Conservation (phyloP, 1,140 invertebrate species). For the Doryteuthis pealeii region DNA sequence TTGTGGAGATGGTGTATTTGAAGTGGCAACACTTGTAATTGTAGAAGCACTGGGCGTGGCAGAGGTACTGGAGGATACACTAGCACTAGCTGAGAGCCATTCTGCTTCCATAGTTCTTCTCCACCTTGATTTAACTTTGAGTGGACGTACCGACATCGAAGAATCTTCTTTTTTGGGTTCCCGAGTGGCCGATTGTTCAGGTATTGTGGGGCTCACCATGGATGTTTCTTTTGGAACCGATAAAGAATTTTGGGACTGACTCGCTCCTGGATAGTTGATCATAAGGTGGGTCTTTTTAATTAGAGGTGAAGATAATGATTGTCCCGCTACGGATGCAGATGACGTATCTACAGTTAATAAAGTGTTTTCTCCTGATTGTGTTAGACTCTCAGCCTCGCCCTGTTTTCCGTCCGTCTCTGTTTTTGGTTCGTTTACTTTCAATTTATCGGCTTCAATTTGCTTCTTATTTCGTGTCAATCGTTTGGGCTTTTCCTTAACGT, state of each 20-base stretch:
- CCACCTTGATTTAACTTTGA: constrained; percentile 86
- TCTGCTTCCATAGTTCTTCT: constrained; percentile 79
- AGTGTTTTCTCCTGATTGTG: not conserved
- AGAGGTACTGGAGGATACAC: constrained; percentile 20
- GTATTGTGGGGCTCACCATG: not conserved
- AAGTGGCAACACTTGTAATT: not conserved
- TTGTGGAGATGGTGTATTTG: constrained; percentile 18
- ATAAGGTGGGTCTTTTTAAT: not conserved
- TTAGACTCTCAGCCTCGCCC: not conserved
- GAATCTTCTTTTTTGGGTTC: constrained; percentile 16
- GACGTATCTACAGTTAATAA: not conserved
- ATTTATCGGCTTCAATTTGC: constrained; percentile 14
- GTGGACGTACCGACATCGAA: constrained; percentile 64
- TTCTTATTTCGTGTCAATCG: not conserved
- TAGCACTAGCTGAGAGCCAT: constrained; percentile 14
- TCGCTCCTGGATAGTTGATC: not conserved
- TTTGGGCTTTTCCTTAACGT: constrained; percentile 11
- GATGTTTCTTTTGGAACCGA: not conserved
- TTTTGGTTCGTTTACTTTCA: constrained; percentile 19
- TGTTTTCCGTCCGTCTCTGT: constrained; percentile 18
- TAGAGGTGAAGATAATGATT: not conserved
- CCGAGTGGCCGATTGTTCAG: not conserved
- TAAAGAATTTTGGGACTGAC: not conserved
- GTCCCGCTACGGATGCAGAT: not conserved
- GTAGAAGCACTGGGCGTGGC: constrained; percentile 7